Conservation (phyloP, 2,888 invertebrate genomes). For the Scelioninae gen. 1 region DNA sequence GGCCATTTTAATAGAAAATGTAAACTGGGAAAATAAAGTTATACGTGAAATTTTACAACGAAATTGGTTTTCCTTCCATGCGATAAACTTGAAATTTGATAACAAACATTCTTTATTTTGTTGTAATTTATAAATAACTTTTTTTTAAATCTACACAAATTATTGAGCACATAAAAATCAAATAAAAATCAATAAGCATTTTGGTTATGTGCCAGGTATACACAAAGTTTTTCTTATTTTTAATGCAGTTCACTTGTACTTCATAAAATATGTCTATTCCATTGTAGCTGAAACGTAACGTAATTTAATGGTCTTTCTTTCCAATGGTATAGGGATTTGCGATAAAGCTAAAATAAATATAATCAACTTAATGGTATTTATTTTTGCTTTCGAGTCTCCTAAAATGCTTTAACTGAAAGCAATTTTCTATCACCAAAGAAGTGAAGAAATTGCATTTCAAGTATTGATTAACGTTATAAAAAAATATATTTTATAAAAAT, state of each 20-base stretch:
- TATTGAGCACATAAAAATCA: no score
- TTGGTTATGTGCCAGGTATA: constrained; percentile 25
- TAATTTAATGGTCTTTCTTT: no score
- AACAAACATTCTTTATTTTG: no score
- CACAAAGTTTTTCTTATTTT: constrained; percentile 14
- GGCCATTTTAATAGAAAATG: constrained; percentile 23
- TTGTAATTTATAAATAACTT: no score
- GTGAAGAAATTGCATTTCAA: not conserved
- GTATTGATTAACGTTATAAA: not conserved
- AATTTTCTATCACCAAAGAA: not conserved
- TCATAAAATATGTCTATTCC: not conserved
- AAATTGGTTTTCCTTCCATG: not conserved
- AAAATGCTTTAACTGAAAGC: no score
- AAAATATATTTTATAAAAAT: not conserved
- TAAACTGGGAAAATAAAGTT: constrained; percentile 12
- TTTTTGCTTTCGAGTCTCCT: no score
- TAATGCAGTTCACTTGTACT: constrained; percentile 21
- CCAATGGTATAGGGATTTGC: not conserved
- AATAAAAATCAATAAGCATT: constrained; percentile 23
- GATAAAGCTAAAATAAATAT: no score
- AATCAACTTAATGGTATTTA: no score
- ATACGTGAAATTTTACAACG: not conserved
- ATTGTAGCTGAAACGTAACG: not conserved
- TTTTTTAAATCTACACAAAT: no score
- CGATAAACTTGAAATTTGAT: constrained; percentile 2